Evolutionary conservation across 2,113 vertebrate species (phyloP), one percentile per base, ranked within the genome.

Genomic region (Lucifuga dentata): DNA sequence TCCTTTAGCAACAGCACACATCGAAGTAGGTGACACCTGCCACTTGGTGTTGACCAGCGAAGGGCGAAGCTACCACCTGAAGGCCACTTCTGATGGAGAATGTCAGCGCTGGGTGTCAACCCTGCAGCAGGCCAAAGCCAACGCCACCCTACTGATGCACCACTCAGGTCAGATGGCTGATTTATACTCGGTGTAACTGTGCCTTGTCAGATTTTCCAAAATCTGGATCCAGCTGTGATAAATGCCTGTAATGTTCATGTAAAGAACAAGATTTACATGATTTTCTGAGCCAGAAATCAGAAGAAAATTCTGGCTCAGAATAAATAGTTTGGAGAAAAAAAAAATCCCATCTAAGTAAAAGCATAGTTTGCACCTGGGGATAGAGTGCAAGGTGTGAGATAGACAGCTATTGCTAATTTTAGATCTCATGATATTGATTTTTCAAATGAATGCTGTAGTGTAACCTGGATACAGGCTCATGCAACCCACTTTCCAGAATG

Each of bases 11-110:
- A 95, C 92, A 0, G 92, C 94, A 0, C 95, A 96, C 78, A 95
- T 99, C 0, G 96, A 96, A 43, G 93, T 91, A 0, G 97, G 96
- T 39, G 96, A 99, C 88, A 93, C 95, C 1, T 98, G 95, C 59
- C 94, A 96, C 75, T 93, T 99, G 5, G 91, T 98, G 73, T 91
- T 99, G 16, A 95, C 93, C 61, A 96, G 93, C 0, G 95, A 94
- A 1, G 96, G 95, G 11, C 94, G 95, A 66, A 97, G 91, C 38
- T 99, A 99, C 88, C 96, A 99, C 90, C 89, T 99, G 64, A 99
- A 97, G 86, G 95, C 95, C 10, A 91, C 90, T 69, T 96, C 95
- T 0, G 97, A 99, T 55, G 94, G 92, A 67, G 96, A 99, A 87
- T 92, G 95, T 67, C 97, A 98, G 79, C 92, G 94, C 39, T 99